Evolutionary conservation across 2,888 invertebrate genomes (phyloP), one percentile per base, ranked within the genome.

Genomic region (Colletes collaris): DNA sequence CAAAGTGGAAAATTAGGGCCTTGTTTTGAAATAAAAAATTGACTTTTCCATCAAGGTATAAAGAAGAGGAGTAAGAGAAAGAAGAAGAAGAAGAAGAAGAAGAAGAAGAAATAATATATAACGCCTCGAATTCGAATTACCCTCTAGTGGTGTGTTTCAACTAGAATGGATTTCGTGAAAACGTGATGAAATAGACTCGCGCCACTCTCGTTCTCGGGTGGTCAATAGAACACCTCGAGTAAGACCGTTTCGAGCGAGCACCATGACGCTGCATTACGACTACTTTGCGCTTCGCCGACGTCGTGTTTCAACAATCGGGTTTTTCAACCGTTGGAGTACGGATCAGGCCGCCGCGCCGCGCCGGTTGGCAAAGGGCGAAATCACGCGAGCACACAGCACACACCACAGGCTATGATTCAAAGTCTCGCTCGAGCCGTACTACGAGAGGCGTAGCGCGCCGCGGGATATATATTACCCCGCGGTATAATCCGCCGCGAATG

Each of bases 401-500:
- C 44, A 35, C 46, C 27, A 8, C 40, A 13, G 44, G 46, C 55
- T 52, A 67, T 75, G 79, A 79, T 81, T 75, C 52, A 79, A 79
- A 79, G 75, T 69, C 69, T 76, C 53, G 56, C 49, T 35, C 44
- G 10, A 27, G 44, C 44, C 44, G 11, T 11, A n/a, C 7, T 52
- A 71, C 50, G 37, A 10, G 63, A 55, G 46, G 65, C 53, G 63
- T 67, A 67, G 35, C 63, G 19, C 68, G 71, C 74, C 53, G 74
- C 70, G 63, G 74, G 79, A 66, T 74, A 69, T 70, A 52, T 58
- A 67, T 70, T 65, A 60, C 68, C 69, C 52, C 58, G 60, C 60
- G 66, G 76, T 62, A 65, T 76, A 80, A 80, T 81, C 81, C 81
- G 58, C 35, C 55, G 79, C 64, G 76, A 40, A 72, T 81, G 81